Evolutionary conservation across 2,888 invertebrate genomes (phyloP).

Genomic region (Trichacis sp.): DNA sequence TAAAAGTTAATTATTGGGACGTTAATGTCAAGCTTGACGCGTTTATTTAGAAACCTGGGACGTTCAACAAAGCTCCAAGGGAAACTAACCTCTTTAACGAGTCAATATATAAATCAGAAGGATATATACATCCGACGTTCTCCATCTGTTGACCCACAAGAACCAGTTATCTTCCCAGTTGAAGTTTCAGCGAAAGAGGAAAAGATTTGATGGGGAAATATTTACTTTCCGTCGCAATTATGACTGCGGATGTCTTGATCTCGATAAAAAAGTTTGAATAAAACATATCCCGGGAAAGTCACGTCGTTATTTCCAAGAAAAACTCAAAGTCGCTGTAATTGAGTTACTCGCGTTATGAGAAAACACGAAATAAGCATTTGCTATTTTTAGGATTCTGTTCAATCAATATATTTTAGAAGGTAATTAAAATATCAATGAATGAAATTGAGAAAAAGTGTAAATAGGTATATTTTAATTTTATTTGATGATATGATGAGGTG

Average conservation of each 20-base stretch:
- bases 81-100: constrained; percentile 3
- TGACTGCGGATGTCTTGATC: not conserved
- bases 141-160: not conserved
- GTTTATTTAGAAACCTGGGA: not conserved
- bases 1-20: not conserved
- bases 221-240: not conserved
- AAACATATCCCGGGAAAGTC: too few species aligned
- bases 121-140: not conserved
- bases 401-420: too few species aligned
- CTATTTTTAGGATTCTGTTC: too few species aligned
- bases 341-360: too few species aligned
- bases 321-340: too few species aligned
- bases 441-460: too few species aligned
- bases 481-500: too few species aligned
- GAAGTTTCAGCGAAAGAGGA: not conserved
- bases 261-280: too few species aligned
- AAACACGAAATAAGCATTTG: too few species aligned
- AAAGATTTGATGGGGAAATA: not conserved
- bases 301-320: too few species aligned
- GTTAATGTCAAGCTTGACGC: constrained; percentile 2
- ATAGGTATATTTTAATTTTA: too few species aligned
- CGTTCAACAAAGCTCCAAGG: not conserved
- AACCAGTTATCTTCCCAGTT: not conserved
- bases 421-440: too few species aligned
- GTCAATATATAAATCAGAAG: not conserved